Percentiles rank a stretch among this genome's conserved stretches.
phyloP scores from a whole-genome alignment of 1,140 invertebrate genomes.

The Eufriesea mexicana region DNA sequence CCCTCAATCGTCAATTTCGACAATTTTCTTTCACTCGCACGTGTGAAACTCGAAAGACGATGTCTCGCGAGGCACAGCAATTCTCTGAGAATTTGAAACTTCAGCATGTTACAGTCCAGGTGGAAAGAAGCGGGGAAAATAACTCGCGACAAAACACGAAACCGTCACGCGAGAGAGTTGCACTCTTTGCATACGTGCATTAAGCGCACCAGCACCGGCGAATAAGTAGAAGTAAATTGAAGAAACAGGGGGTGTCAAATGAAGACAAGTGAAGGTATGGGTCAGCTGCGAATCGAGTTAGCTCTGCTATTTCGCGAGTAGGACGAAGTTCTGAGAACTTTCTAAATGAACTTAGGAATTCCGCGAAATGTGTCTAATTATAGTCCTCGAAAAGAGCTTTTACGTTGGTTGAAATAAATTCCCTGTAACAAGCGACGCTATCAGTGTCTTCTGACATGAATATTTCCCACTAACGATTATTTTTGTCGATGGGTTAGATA shows the following conservation, averaged over 20 bases:
- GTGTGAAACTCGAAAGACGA: not conserved
- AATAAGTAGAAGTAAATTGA: not conserved
- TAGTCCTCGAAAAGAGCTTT: too few relatives aligned
- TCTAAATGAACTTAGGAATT: not conserved
- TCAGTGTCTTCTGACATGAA: too few relatives aligned
- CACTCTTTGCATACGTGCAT: not conserved
- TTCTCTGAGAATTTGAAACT: not conserved
- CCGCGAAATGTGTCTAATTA: not conserved
- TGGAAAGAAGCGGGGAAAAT: not conserved
- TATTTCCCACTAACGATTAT: too few relatives aligned
- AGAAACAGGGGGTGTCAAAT: not conserved
- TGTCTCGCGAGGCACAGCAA: not conserved
- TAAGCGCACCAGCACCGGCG: not conserved
- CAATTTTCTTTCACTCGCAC: too few relatives aligned
- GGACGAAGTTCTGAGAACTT: not conserved
- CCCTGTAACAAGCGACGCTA: too few relatives aligned
- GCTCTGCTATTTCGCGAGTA: not conserved
- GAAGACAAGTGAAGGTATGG: not conserved
- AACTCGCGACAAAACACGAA: not conserved
- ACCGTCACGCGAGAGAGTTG: not conserved
- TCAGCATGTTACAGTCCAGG: not conserved
- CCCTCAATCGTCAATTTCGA: too few relatives aligned
- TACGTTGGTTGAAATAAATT: too few relatives aligned
- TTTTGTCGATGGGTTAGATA: too few relatives aligned
- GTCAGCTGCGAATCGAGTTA: not conserved